Evolutionary conservation across 1,140 invertebrate genomes (phyloP), one percentile per base, ranked within the genome.

Genomic region (Microvelia longipes): DNA sequence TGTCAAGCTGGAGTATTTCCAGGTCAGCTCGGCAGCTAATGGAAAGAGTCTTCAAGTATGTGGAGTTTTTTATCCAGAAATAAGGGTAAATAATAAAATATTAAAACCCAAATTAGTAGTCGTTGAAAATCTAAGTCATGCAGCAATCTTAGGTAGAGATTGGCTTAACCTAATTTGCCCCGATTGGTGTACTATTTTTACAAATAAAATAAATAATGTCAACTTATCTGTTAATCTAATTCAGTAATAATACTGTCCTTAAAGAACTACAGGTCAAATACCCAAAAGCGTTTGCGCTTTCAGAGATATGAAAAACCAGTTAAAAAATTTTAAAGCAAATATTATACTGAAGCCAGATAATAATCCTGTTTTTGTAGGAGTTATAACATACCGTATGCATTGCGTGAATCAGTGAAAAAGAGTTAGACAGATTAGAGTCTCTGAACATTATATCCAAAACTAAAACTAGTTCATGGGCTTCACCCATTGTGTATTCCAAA

Each of bases 331-430:
- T 28, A 24, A 50, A 60, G 68, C 28, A n/a, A 19, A 60, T 13
- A 69, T 69, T 28, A 69, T 65, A n/a, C n/a, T 69, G 11, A 66
- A 69, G 63, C 2, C 13, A 62, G 28, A 29, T 28, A 62, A 19
- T 19, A 19, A 1, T 1, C 69, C 69, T 19, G 30, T 69, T 25
- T 69, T 15, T n/a, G n/a, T 26, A 69, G 28, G 26, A 26, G 60
- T 28, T 69, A 69, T 29, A 19, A 28, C n/a, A 62, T 69, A 19
- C 68, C 62, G 5, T 50, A 30, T 30, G 30, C 29, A 2, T 24
- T 66, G 2, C 1, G 29, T 5, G 69, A 69, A 1, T 28, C 14
- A 11, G 69, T 69, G 11, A 65, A 64, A n/a, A n/a, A 26, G 69
- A 69, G 30, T 29, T 69, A 19, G 29, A 69, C 24, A 15, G 2